A percentile compares a stretch with the other conserved stretches of the same genome.
Evolutionary conservation across 2,113 vertebrate species (phyloP).

Genomic region (Bombycilla garrulus): DNA sequence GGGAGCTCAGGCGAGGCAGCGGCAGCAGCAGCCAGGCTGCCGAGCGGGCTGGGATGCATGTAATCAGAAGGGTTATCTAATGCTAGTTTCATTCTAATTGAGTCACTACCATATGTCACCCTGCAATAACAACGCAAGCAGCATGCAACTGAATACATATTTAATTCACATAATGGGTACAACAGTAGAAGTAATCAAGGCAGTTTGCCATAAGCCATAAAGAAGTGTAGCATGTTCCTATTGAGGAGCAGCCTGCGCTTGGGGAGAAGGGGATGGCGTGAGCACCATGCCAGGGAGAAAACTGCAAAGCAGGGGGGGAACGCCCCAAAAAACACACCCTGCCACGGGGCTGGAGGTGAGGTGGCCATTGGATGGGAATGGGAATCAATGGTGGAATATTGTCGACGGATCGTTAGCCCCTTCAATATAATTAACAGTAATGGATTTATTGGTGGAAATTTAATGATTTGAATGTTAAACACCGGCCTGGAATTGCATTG

Average conservation of each 20-base stretch:
- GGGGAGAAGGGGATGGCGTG: slow-evolving; percentile 57
- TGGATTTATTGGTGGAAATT: slow-evolving; percentile 72
- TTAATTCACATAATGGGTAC: slow-evolving; percentile 87
- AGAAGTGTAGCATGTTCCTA: slow-evolving; percentile 77
- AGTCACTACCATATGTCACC: slow-evolving; percentile 84
- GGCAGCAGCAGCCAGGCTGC: slow-evolving; percentile 47
- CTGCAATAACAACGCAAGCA: slow-evolving; percentile 82
- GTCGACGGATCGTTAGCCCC: slow-evolving; percentile 65
- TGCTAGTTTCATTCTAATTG: slow-evolving; percentile 84
- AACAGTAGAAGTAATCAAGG: slow-evolving; percentile 85
- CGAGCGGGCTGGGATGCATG: slow-evolving; percentile 71
- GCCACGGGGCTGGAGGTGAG: background rate
- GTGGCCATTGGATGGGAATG: background rate
- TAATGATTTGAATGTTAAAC: slow-evolving; percentile 66
- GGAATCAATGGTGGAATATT: slow-evolving; percentile 61
- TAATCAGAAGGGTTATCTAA: slow-evolving; percentile 83
- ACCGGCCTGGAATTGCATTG: slow-evolving; percentile 21
- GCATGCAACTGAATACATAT: slow-evolving; percentile 85
- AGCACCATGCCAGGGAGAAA: rapidly evolving
- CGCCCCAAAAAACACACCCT: rapidly evolving
- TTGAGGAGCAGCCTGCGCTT: slow-evolving; percentile 70
- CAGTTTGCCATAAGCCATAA: slow-evolving; percentile 86
- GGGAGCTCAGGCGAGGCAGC: background rate
- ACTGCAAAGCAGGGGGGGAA: background rate
- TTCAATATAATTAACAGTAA: slow-evolving; percentile 77